A percentile compares a stretch with the other conserved stretches of the same genome.
Conservation (phyloP, 2,888 invertebrate species). For the Cheilosia vernalis region DNA sequence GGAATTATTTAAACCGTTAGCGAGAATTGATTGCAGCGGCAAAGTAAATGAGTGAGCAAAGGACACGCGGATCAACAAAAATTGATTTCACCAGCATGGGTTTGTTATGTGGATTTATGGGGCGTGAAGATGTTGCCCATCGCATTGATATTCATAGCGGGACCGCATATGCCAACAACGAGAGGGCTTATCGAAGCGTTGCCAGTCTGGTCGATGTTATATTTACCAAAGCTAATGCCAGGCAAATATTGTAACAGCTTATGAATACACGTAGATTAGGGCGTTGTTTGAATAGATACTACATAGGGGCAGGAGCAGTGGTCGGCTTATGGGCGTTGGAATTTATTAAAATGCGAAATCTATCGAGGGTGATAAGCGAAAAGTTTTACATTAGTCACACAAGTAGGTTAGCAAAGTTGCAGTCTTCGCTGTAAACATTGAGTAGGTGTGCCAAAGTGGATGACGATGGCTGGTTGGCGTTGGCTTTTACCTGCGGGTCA, state of each 20-base stretch:
- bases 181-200: slow-evolving; percentile 39
- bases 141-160: slow-evolving; percentile 55
- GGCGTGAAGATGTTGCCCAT: neutral
- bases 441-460: too few species aligned
- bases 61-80: neutral
- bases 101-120: neutral
- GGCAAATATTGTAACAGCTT: slow-evolving; percentile 62
- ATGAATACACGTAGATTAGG: slow-evolving; percentile 32
- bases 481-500: too few species aligned
- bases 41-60: neutral
- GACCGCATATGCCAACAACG: neutral
- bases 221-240: slow-evolving; percentile 43
- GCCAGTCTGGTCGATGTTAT: neutral
- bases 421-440: too few species aligned
- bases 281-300: slow-evolving; percentile 20
- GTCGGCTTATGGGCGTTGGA: slow-evolving; percentile 1
- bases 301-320: neutral
- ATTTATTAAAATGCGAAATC: slow-evolving; percentile 25
- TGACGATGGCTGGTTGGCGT: too few species aligned
- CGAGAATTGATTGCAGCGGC: neutral
- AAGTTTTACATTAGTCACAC: neutral
- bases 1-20: slow-evolving; percentile 18
- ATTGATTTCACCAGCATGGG: neutral
- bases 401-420: neutral
- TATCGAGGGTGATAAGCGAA: neutral